Conservation (phyloP, 2,113 vertebrate species). For the Dromas ardeola region DNA sequence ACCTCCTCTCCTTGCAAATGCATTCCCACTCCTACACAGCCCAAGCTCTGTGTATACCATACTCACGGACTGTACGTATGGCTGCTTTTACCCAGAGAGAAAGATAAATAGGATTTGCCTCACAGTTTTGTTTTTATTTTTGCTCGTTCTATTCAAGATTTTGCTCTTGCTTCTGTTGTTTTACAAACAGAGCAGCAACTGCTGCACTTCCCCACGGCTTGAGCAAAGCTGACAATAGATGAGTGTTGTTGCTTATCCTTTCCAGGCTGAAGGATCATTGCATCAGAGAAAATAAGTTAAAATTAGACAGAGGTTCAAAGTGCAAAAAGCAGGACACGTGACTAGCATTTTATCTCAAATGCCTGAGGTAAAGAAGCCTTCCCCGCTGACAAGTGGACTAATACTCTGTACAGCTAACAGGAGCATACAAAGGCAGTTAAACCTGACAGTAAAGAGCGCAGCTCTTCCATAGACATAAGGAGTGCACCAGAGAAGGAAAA, state of each 20-base stretch:
- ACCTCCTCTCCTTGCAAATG: background rate
- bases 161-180: background rate
- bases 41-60: background rate
- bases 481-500: background rate
- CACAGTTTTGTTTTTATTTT: background rate
- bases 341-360: background rate
- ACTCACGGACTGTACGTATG: background rate
- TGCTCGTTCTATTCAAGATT: background rate
- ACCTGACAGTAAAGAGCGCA: background rate
- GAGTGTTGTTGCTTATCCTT: background rate
- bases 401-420: background rate
- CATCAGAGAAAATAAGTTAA: constrained; percentile 38
- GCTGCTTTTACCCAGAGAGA: background rate
- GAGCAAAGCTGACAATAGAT: background rate
- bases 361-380: background rate
- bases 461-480: background rate
- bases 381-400: background rate
- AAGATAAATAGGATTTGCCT: background rate
- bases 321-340: background rate
- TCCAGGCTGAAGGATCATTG: background rate
- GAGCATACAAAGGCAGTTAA: background rate
- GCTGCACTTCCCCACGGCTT: background rate
- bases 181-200: background rate
- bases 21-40: background rate
- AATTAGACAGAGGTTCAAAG: constrained; percentile 23